Evolutionary conservation across 2,797 vertebrate species (phyloP).

Genomic region (Aldrovandia affinis): DNA sequence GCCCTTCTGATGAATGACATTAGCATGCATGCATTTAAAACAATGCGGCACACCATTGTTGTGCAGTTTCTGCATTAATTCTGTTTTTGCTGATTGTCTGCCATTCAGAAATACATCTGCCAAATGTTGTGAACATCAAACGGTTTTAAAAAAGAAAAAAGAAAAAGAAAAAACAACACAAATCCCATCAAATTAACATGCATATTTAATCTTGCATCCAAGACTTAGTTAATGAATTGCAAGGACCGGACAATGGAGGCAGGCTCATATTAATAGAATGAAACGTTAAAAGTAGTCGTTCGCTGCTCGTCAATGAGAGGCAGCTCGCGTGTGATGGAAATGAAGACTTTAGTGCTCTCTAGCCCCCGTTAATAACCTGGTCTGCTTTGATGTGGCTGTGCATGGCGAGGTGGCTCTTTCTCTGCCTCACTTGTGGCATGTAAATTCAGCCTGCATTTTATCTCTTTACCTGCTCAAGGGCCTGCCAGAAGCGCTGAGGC

Average conservation of each 20-base stretch:
- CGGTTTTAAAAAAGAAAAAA: conserved; percentile 38
- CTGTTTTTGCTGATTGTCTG: conserved; percentile 58
- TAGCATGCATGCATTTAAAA: conserved; percentile 72
- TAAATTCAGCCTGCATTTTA: conserved; percentile 68
- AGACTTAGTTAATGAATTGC: conserved; percentile 72
- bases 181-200: conserved; percentile 76
- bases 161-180: conserved; percentile 54
- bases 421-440: conserved; percentile 67
- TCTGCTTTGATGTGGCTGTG: conserved; percentile 72
- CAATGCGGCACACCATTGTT: conserved; percentile 64
- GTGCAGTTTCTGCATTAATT: conserved; percentile 76
- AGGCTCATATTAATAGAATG: conserved; percentile 44
- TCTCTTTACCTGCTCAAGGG: conserved; percentile 71
- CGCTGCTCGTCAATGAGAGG: conserved; percentile 47
- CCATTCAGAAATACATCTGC: conserved; percentile 66
- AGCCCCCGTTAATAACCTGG: conserved; percentile 65
- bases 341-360: conserved; percentile 58
- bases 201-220: conserved; percentile 73
- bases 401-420: conserved; percentile 63
- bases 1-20: conserved; percentile 47
- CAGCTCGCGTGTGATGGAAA: conserved; percentile 62
- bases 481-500: conserved; percentile 25
- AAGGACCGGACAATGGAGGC: conserved; percentile 51
- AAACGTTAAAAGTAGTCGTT: conserved; percentile 55
- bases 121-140: conserved; percentile 81